Percentiles rank a stretch among this genome's conserved stretches.
Conservation (phyloP, 1,140 invertebrate species). For the Pachyrhynchus sulphureomaculatus region DNA sequence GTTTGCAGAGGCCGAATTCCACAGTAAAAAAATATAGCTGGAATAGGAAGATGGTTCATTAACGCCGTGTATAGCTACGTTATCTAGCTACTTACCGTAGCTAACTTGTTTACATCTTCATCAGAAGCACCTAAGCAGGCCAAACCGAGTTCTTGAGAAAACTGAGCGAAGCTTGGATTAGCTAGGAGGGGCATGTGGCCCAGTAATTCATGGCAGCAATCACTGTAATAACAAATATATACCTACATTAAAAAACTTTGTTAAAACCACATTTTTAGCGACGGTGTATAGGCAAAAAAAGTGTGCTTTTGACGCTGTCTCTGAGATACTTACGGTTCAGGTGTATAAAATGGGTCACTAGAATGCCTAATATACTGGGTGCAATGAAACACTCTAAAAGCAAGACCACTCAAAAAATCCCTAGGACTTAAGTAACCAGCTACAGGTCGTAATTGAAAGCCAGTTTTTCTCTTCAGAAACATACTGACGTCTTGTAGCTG, state of each 20-base stretch:
- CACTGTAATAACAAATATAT: conserved; percentile 61
- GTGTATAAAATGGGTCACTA: conserved; percentile 98
- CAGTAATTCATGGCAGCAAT: conserved; percentile 94
- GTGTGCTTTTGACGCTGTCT: no score
- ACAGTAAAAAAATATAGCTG: conserved; percentile 99
- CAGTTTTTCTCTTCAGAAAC: conserved; percentile 93
- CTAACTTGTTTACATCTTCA: conserved; percentile 87
- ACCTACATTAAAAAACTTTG: not conserved
- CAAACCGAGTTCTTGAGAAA: conserved; percentile 94
- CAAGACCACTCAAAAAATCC: conserved; percentile 90
- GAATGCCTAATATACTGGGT: conserved; percentile 98
- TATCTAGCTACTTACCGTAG: conserved; percentile 67
- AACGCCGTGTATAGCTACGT: not conserved
- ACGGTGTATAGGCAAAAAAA: not conserved
- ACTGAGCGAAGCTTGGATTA: conserved; percentile 94
- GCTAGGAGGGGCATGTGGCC: conserved; percentile 95
- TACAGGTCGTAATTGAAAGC: conserved; percentile 94
- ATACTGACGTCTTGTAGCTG: conserved; percentile 93
- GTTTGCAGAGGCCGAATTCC: conserved; percentile 93
- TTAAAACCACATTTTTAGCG: not conserved
- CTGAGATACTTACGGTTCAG: conserved; percentile 84
- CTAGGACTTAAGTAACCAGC: conserved; percentile 95
- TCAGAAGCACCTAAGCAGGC: conserved; percentile 91
- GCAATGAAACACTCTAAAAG: conserved; percentile 96
- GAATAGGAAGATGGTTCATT: conserved; percentile 31